Evolutionary conservation across 2,797 vertebrate genomes (phyloP).

Genomic region (Lepus townsendii): DNA sequence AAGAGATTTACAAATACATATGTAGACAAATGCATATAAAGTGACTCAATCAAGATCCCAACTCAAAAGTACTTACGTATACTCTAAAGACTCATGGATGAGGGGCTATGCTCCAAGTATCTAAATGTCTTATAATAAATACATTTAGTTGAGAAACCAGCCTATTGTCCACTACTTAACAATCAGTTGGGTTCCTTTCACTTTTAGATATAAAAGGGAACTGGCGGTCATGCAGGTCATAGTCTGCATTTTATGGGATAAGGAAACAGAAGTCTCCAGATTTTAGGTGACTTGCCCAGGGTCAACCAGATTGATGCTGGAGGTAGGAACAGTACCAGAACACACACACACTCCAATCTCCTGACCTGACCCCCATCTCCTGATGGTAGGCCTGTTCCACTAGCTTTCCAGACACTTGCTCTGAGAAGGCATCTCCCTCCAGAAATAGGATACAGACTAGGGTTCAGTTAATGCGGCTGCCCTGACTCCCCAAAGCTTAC

Average conservation of each 20-base stretch:
- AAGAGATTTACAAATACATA: conserved; percentile 18
- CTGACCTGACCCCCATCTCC: background rate
- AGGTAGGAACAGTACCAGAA: background rate
- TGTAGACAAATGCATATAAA: background rate
- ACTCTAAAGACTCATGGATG: background rate
- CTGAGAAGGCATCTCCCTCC: background rate
- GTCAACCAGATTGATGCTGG: background rate
- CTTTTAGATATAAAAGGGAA: background rate
- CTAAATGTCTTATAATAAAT: background rate
- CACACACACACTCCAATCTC: background rate
- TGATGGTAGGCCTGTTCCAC: background rate
- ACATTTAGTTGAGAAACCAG: background rate
- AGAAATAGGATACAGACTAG: background rate
- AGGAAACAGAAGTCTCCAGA: background rate
- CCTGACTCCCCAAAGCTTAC: conserved; percentile 62
- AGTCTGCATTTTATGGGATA: background rate
- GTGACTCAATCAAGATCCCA: background rate
- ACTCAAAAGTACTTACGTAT: background rate
- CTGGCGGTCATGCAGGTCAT: background rate
- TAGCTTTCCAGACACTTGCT: background rate
- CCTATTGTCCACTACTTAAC: background rate
- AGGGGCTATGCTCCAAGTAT: background rate
- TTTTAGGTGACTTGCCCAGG: background rate
- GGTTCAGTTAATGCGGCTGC: background rate
- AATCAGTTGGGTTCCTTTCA: background rate